Percentiles rank a stretch among this genome's conserved stretches.
Conservation (phyloP, 2,888 invertebrate genomes). For the Diloba caeruleocephala region DNA sequence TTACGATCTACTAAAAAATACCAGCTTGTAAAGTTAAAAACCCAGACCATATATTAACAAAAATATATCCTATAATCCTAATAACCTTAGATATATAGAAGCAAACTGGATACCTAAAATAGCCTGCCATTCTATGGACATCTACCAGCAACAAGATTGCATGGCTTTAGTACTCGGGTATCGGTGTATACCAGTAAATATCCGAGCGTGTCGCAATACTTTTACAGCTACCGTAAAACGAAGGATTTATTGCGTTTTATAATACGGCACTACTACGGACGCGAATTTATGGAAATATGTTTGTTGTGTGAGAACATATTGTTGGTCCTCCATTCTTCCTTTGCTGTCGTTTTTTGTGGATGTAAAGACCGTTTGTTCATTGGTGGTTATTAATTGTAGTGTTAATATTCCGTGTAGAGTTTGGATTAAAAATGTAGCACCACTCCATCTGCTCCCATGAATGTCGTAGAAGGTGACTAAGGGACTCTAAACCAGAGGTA, state of each 20-base stretch:
- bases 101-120: conserved; percentile 12
- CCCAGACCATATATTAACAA: no score
- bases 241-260: conserved; percentile 52
- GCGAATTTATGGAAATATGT: conserved; percentile 38
- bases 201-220: conserved; percentile 51
- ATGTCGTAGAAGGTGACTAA: no score
- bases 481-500: no score
- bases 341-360: background rate
- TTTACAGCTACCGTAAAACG: conserved; percentile 53
- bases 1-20: no score
- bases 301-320: conserved; percentile 2
- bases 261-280: conserved; percentile 39
- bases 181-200: conserved; percentile 33
- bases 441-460: no score
- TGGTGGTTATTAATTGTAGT: no score
- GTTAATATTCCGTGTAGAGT: no score
- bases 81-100: no score
- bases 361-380: no score
- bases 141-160: conserved; percentile 30
- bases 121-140: conserved; percentile 18
- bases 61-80: no score
- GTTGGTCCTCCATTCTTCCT: conserved; percentile 2
- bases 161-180: conserved; percentile 35
- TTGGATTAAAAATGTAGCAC: no score
- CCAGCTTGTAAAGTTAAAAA: no score